Evolutionary conservation across 2,113 vertebrate species (phyloP).

Genomic region (Corythoichthys intestinalis): DNA sequence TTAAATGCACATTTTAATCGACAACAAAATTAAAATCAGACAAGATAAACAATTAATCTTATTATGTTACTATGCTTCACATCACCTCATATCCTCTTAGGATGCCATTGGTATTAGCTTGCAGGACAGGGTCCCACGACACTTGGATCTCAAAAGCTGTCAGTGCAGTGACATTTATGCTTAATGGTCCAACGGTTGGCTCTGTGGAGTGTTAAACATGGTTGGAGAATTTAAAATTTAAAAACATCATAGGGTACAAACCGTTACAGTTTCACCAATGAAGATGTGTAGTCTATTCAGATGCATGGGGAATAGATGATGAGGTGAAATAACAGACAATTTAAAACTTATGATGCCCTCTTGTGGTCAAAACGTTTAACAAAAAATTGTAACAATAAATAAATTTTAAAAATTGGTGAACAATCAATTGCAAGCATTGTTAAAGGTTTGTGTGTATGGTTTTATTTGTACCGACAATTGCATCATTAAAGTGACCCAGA

Average conservation of each 20-base stretch:
- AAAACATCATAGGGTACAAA: not conserved
- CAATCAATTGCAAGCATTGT: not conserved
- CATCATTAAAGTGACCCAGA: no score
- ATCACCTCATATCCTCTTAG: constrained; percentile 90
- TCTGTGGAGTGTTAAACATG: constrained; percentile 65
- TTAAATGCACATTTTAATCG: not conserved
- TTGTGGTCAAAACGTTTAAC: not conserved
- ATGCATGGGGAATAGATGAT: not conserved
- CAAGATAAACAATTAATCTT: not conserved
- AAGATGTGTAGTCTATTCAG: not conserved
- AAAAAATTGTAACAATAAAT: not conserved
- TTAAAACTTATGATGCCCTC: not conserved
- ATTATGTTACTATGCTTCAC: not conserved
- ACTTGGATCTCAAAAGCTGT: constrained; percentile 90
- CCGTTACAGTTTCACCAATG: not conserved
- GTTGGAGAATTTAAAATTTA: not conserved
- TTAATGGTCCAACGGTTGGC: constrained; percentile 81
- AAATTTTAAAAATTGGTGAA: not conserved
- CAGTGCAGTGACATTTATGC: constrained; percentile 79
- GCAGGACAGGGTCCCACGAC: constrained; percentile 85
- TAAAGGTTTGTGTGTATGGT: no score
- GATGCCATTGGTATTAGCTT: constrained; percentile 77
- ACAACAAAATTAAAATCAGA: not conserved
- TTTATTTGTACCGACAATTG: no score
- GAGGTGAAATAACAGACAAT: not conserved